phyloP scores from a whole-genome alignment of 2,888 invertebrate genomes.

The Diplazon laetatorius region DNA sequence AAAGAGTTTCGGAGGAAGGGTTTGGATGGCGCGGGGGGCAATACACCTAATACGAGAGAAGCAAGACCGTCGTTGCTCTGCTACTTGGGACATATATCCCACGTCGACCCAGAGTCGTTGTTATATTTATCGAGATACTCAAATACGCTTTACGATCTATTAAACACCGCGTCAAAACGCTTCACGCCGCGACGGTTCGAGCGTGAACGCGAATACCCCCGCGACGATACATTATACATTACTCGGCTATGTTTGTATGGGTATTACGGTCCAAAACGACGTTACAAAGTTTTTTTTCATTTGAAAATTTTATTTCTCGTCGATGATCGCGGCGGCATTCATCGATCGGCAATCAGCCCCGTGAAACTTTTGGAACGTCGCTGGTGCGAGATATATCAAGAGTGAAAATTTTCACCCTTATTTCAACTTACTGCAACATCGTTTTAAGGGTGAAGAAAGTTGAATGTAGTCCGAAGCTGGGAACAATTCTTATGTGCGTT shows the following conservation, averaged over 20 bases:
- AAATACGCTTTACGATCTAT: conserved; percentile 81
- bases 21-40: neutral
- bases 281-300: neutral
- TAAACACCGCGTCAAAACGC: conserved; percentile 79
- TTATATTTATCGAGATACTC: conserved; percentile 82
- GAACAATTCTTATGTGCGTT: no score
- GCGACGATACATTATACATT: conserved; percentile 36
- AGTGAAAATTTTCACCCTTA: no score
- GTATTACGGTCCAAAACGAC: conserved; percentile 4
- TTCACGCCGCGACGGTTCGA: conserved; percentile 70
- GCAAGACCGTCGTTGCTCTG: conserved; percentile 38
- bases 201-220: conserved; percentile 52
- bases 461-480: no score
- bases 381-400: no score
- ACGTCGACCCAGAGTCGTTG: conserved; percentile 76
- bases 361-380: no score
- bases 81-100: conserved; percentile 55
- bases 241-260: conserved; percentile 18
- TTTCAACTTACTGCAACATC: no score
- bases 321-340: conserved; percentile 20
- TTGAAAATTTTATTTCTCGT: neutral
- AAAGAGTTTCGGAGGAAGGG: conserved; percentile 14
- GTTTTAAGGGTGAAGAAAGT: no score
- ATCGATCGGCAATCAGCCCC: conserved; percentile 46
- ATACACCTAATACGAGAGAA: conserved; percentile 53